These are phyloP conservation scores for Melangyna quadrimaculata DNA, from an alignment of 2,888 invertebrate species.

Conservation along the genomic window DNA sequence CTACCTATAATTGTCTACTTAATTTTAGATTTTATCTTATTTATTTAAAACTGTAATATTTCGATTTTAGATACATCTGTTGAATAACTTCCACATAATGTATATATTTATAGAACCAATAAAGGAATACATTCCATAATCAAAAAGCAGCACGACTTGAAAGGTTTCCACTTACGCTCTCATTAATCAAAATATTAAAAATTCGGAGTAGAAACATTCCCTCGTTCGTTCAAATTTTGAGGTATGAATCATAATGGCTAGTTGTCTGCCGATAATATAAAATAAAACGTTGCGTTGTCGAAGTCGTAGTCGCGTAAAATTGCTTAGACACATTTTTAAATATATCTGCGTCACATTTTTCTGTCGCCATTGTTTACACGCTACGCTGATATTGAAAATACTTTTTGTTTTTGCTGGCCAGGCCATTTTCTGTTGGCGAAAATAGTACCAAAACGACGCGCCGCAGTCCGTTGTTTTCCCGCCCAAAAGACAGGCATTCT, in stretches of 20 bases:
- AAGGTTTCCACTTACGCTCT: slow-evolving; percentile 35
- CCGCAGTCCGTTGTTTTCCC: neutral
- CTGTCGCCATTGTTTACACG: slow-evolving; percentile 33
- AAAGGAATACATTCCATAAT: neutral
- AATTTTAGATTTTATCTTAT: neutral
- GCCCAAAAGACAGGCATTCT: slow-evolving; percentile 31
- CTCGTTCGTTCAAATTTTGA: neutral
- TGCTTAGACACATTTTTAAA: slow-evolving; percentile 28
- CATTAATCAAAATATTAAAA: slow-evolving; percentile 53
- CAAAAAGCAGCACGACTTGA: slow-evolving; percentile 12
- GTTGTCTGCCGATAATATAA: slow-evolving; percentile 4
- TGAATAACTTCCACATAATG: neutral
- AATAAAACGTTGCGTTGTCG: neutral
- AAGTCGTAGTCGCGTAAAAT: slow-evolving; percentile 22
- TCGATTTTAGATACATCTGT: slow-evolving; percentile 2
- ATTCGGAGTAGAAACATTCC: slow-evolving; percentile 17
- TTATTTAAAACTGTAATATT: neutral
- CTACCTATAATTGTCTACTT: neutral
- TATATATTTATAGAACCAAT: neutral
- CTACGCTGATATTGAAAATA: slow-evolving; percentile 12
- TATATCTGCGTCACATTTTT: slow-evolving; percentile 33
- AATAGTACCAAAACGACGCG: neutral
- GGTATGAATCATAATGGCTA: slow-evolving; percentile 25
- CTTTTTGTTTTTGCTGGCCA: neutral
- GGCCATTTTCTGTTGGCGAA: slow-evolving; percentile 2